Base-by-base conservation (phyloP, 2,888 invertebrate genomes). In the Linnaemya vulpina region DNA sequence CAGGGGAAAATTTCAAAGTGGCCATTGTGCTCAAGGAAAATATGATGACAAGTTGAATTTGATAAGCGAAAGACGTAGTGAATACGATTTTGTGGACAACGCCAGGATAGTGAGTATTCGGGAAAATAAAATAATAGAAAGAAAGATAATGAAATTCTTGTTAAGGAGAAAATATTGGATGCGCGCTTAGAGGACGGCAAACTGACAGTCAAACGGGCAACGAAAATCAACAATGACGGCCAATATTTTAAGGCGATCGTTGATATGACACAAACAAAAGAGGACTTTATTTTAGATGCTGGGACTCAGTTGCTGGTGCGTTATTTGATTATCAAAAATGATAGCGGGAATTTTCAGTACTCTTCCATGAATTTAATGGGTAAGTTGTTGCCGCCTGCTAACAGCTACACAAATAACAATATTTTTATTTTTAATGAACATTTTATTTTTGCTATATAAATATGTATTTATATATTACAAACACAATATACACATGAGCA, bases 261-360 rank as follows among this genome's bases (percentile, higher is more conserved):
- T 10, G 89, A 91, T 65, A 88, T 91, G 46, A 90, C 90, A 80
- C 89, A 89, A 71, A 87, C 89, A 0, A 88, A 90, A 74, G 89
- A 90, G 38, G 85, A 88, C 1, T 89, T 92, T 17, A 80, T 92
- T 0, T 85, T 90, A 9, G 91, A 91, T 53, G 91, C 91, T 1
- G 91, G 91, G 38, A 87, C 89, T 2, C 89, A 90, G 87, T 84
- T 92, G 17, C 85, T 92, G 0, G 90, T 91, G 89, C 88, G 91
- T 0, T 88, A 91, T 76, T 78, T 92, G 35, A 86, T 91, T 7
- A 84, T 89, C 11, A 88, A 89, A 62, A 89, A 89, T 40, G 91
- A 89, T 49, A 75, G 86, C 0, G 92, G 92, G 1, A 86, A 77
- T 46, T 89, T 89, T 43, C 87, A 90, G 46, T 89, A 90, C 46